Base-by-base conservation (phyloP, 2,113 vertebrate genomes). In the Nycticryphes semicollaris region DNA sequence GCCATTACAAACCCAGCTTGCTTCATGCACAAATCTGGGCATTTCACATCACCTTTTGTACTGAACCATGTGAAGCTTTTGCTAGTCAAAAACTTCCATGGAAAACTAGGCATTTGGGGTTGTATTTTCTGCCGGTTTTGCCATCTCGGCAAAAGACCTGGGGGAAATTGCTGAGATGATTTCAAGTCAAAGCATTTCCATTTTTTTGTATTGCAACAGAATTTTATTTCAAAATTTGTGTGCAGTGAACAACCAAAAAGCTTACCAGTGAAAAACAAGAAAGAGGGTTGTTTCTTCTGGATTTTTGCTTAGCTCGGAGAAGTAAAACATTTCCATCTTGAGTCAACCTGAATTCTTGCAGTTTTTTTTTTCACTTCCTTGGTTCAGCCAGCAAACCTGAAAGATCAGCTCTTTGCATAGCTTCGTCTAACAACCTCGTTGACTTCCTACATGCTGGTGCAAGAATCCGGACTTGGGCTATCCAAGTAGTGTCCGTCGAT, bases 161-260 rank as follows among this genome's bases (percentile, higher is more conserved):
- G 47, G 82, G 93, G 84, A 91, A 94, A 93, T 93, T 83, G 74
- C 87, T 85, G 66, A 53, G 74, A 93, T 91, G 54, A 47, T 89
- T 95, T 95, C 70, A 59, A 94, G 74, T 23, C 31, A 22, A 74
- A 95, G 51, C 23, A 68, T 90, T 94, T 72, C 80, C 48, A 82
- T 87, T 87, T 43, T 95, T 64, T 70, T 56, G 66, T 14, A 85
- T 91, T 89, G 89, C 75, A 72, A 96, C 74, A 91, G 78, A 84
- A 90, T 83, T 90, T 90, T 69, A 51, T 94, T 87, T 87, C 87
- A 84, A 94, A 96, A 89, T 84, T 79, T 64, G 66, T 2, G 8
- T 72, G 68, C 83, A 41, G 64, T 22, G 80, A 94, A 25, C 67
- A 80, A 80, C 15, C 17, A 37, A 90, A 90, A 77, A 53, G 20